phyloP scores from a whole-genome alignment of 1,140 invertebrate species.

The Dendroctonus ponderosae region DNA sequence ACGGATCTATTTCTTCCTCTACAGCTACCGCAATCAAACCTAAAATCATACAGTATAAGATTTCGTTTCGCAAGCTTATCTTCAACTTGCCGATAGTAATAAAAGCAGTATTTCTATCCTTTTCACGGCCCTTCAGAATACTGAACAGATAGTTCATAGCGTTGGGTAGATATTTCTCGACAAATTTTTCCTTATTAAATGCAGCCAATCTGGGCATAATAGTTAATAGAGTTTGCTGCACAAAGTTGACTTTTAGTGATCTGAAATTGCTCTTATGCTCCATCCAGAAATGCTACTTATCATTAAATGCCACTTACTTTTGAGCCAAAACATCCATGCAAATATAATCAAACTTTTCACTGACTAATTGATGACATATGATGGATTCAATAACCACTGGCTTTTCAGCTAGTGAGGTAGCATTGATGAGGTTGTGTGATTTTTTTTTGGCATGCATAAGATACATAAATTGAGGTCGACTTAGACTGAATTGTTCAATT shows the following conservation, averaged over 20 bases:
- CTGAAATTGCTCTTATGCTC: conserved; percentile 4
- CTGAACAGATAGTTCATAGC: conserved; percentile 77
- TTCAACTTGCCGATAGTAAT: conserved; percentile 67
- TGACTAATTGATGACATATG: conserved; percentile 80
- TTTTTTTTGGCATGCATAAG: conserved; percentile 35
- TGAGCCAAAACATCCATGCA: conserved; percentile 79
- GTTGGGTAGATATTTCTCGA: conserved; percentile 71
- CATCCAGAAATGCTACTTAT: neutral
- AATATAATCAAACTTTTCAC: conserved; percentile 81
- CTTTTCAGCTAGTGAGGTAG: conserved; percentile 46
- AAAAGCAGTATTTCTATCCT: conserved; percentile 83
- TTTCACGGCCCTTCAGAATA: conserved; percentile 74
- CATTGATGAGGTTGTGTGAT: conserved; percentile 32
- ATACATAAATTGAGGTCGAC: conserved; percentile 35
- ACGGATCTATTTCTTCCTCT: conserved; percentile 74
- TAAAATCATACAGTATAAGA: conserved; percentile 15
- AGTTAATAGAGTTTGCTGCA: conserved; percentile 84
- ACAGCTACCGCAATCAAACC: conserved; percentile 88
- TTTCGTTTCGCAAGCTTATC: neutral
- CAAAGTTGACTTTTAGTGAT: conserved; percentile 65
- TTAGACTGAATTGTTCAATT: conserved; percentile 31
- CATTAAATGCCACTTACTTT: conserved; percentile 36
- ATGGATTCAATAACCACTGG: conserved; percentile 75
- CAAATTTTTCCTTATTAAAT: conserved; percentile 83
- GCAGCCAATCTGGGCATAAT: conserved; percentile 93